Conservation (phyloP, 2,888 invertebrate genomes). For the Yponomeuta sedellus region DNA sequence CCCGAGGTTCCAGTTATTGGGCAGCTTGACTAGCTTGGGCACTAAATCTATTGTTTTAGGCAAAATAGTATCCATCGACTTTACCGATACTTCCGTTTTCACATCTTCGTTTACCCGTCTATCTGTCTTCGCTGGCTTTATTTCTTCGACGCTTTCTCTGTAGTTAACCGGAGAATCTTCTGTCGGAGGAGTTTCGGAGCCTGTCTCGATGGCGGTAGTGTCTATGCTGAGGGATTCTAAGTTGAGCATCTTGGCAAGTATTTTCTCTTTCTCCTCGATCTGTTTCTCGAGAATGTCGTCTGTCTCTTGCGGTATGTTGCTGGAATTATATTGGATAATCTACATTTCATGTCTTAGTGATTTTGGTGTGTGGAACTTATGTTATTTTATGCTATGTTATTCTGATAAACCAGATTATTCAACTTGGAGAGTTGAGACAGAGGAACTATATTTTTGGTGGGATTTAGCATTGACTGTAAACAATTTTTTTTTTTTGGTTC, state of each 20-base stretch:
- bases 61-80: slow-evolving; percentile 16
- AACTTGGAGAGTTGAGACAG: too few species aligned
- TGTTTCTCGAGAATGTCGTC: slow-evolving; percentile 82
- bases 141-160: background rate
- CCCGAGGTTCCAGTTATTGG: slow-evolving; percentile 77
- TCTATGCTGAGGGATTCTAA: slow-evolving; percentile 71
- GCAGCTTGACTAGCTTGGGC: slow-evolving; percentile 70
- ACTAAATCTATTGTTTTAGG: slow-evolving; percentile 40
- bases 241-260: slow-evolving; percentile 80
- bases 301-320: slow-evolving; percentile 69
- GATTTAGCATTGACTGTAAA: too few species aligned
- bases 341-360: too few species aligned
- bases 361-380: too few species aligned
- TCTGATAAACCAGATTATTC: too few species aligned
- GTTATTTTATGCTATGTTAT: too few species aligned
- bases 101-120: background rate
- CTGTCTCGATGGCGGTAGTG: background rate
- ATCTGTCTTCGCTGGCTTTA: slow-evolving; percentile 12
- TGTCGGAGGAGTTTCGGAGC: background rate
- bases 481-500: too few species aligned
- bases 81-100: slow-evolving; percentile 20
- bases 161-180: slow-evolving; percentile 15
- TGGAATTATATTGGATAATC: slow-evolving; percentile 34
- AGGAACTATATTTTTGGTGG: too few species aligned
- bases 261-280: slow-evolving; percentile 84